phyloP scores from a whole-genome alignment of 2,888 invertebrate genomes.

The Nineta flava region DNA sequence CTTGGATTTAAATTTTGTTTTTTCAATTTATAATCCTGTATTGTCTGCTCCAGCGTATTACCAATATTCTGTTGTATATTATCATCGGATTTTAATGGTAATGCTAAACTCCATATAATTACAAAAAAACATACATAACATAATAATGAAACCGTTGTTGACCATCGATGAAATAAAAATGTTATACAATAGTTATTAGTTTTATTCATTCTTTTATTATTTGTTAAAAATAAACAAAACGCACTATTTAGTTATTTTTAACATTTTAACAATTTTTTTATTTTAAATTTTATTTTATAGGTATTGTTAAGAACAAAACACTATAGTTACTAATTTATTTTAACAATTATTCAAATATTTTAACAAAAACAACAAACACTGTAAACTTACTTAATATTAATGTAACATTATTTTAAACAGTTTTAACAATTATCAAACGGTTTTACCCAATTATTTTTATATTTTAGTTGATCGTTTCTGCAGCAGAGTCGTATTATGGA shows the following conservation, averaged over 20 bases:
- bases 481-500: no score
- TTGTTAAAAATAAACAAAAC: not conserved
- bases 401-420: not conserved
- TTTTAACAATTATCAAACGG: not conserved
- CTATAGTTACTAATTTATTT: no score
- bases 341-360: no score
- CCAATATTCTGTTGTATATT: constrained; percentile 14
- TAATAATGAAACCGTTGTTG: constrained; percentile 34
- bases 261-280: not conserved
- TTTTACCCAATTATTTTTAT: not conserved
- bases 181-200: not conserved
- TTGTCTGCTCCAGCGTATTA: constrained; percentile 5
- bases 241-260: not conserved
- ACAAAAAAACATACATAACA: constrained; percentile 36
- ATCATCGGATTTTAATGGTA: constrained; percentile 25
- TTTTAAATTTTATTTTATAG: not conserved
- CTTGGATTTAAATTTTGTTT: constrained; percentile 4
- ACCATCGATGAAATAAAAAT: constrained; percentile 29
- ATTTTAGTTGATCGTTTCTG: not conserved
- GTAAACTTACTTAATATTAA: no score
- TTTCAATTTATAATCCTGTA: constrained; percentile 4
- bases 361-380: no score
- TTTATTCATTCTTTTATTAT: not conserved
- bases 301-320: no score
- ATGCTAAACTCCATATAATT: constrained; percentile 33